Percentiles rank a stretch among this genome's conserved stretches.
phyloP scores from a whole-genome alignment of 2,888 invertebrate genomes.

The Euphydryas editha region DNA sequence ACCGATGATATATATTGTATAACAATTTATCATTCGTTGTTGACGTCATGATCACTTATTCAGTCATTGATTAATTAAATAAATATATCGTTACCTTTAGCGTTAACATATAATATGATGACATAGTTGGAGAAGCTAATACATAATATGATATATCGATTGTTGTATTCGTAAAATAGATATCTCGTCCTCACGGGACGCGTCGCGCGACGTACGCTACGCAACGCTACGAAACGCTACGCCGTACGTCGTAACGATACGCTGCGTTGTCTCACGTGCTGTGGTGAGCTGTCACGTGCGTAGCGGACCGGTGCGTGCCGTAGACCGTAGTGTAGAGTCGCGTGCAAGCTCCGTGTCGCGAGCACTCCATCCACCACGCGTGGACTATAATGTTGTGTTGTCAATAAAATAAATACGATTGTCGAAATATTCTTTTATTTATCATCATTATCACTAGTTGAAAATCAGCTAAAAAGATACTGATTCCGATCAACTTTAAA shows the following conservation, averaged over 20 bases:
- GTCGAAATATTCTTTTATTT: conserved; percentile 41
- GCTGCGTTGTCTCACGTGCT: too few species aligned
- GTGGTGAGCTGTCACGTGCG: not conserved
- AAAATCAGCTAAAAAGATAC: not conserved
- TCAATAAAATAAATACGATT: conserved; percentile 69
- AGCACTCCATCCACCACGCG: conserved; percentile 3
- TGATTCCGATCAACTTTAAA: not conserved
- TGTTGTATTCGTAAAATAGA: conserved; percentile 34
- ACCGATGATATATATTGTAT: conserved; percentile 18
- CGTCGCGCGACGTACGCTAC: not conserved
- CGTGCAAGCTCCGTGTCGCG: not conserved
- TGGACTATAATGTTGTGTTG: conserved; percentile 63
- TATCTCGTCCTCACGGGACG: conserved; percentile 4
- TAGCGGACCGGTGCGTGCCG: conserved; percentile 38
- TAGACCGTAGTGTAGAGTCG: not conserved
- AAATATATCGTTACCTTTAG: conserved; percentile 35
- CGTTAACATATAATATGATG: conserved; percentile 26
- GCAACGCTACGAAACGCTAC: not conserved
- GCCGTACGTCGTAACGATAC: not conserved
- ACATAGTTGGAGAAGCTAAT: conserved; percentile 38
- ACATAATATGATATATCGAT: conserved; percentile 37
- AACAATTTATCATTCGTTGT: conserved; percentile 34
- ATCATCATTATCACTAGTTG: not conserved
- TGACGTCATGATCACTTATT: conserved; percentile 32
- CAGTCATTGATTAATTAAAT: conserved; percentile 25